phyloP scores from a whole-genome alignment of 2,113 vertebrate genomes.

The Cephalopterus ornatus region DNA sequence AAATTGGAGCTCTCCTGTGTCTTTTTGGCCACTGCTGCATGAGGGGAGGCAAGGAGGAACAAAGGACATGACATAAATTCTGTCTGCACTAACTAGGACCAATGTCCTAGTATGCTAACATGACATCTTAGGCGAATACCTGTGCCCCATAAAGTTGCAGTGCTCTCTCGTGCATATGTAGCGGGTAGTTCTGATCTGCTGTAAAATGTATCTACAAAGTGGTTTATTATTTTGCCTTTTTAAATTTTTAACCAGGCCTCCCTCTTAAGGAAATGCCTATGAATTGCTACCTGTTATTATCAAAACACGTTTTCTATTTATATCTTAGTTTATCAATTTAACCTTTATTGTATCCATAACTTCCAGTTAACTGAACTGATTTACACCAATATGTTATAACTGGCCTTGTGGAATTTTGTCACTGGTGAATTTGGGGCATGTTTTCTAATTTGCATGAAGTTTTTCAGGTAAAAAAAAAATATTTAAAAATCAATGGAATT shows the following conservation, averaged over 20 bases:
- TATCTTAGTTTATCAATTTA: neutral
- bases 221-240: neutral
- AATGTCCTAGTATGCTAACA: neutral
- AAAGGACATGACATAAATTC: neutral
- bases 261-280: neutral
- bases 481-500: neutral
- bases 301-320: neutral
- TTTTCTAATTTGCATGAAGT: neutral
- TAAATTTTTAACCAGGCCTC: neutral
- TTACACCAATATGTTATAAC: neutral
- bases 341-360: neutral
- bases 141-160: neutral
- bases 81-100: neutral
- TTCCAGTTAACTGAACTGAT: neutral
- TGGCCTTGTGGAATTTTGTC: neutral
- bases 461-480: neutral
- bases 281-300: neutral
- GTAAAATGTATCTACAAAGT: neutral
- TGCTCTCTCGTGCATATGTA: fast-evolving
- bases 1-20: neutral
- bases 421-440: neutral
- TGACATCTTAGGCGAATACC: neutral
- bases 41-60: neutral
- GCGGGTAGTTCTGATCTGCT: neutral
- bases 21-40: neutral